A percentile compares a stretch with the other conserved stretches of the same genome.
These are phyloP conservation scores for Trachops cirrhosus DNA, from an alignment of 2,797 vertebrate species.

Conservation along the genomic window DNA sequence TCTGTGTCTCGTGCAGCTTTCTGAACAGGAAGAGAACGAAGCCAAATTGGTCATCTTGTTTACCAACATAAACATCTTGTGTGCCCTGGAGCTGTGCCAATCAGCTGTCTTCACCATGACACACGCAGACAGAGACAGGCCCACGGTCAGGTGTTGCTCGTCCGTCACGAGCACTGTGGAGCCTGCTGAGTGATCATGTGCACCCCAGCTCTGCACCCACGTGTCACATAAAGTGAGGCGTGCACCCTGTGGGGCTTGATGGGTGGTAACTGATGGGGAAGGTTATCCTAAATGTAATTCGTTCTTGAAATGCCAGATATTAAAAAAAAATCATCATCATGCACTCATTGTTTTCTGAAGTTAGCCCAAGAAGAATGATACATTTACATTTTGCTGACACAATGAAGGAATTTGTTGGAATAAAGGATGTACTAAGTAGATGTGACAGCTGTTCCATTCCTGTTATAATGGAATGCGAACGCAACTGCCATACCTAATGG, in stretches of 20 bases:
- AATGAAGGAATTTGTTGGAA: slow-evolving; percentile 78
- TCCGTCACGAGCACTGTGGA: fast-evolving
- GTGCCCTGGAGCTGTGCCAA: not conserved
- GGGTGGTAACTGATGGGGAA: slow-evolving; percentile 65
- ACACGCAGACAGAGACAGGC: slow-evolving; percentile 40
- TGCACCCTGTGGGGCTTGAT: slow-evolving; percentile 56
- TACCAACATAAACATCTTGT: not conserved
- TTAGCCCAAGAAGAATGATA: slow-evolving; percentile 79
- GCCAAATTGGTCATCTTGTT: slow-evolving; percentile 19
- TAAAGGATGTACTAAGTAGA: slow-evolving; percentile 78
- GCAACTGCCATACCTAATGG: slow-evolving; percentile 54
- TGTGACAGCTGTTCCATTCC: slow-evolving; percentile 78
- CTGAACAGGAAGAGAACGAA: slow-evolving; percentile 80
- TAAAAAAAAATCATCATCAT: slow-evolving; percentile 78
- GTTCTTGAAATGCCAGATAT: slow-evolving; percentile 77
- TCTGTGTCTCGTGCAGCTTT: slow-evolving; percentile 96
- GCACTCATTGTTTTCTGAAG: slow-evolving; percentile 81
- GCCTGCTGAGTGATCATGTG: slow-evolving; percentile 45
- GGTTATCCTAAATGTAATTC: slow-evolving; percentile 73
- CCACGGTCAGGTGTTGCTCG: fast-evolving
- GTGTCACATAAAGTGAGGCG: slow-evolving; percentile 24
- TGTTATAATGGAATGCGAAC: slow-evolving; percentile 71
- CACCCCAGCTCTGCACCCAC: slow-evolving; percentile 41
- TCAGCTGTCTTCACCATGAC: slow-evolving; percentile 2
- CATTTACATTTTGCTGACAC: slow-evolving; percentile 83